phyloP scores from a whole-genome alignment of 2,113 vertebrate species.

The Chunga burmeisteri region DNA sequence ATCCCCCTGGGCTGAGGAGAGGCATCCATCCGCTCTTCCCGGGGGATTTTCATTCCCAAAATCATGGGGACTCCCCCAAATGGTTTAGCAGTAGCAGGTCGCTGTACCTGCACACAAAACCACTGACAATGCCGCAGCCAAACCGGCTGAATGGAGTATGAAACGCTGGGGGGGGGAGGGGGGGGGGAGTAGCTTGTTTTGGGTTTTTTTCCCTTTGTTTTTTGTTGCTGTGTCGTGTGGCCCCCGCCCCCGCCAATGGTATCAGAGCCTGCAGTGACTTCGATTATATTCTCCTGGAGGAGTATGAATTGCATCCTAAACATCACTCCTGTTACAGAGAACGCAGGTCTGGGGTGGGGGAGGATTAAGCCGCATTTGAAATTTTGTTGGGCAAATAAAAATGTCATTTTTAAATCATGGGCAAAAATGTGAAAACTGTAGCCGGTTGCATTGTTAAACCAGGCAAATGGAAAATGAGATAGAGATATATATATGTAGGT shows the following conservation, averaged over 20 bases:
- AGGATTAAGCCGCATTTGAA: background rate
- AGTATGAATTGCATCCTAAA: background rate
- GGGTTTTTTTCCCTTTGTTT: background rate
- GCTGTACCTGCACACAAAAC: background rate
- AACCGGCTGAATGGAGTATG: background rate
- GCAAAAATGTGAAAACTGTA: background rate
- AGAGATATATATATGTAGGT: background rate
- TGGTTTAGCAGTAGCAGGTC: background rate
- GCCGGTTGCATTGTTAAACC: background rate
- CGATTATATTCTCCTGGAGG: background rate
- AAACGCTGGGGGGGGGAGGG: background rate
- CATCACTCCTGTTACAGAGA: background rate
- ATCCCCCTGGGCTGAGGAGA: background rate
- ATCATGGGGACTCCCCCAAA: fast-evolving
- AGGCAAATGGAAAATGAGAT: background rate
- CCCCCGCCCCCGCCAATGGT: background rate
- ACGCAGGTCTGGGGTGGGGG: background rate
- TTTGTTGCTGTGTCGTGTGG: background rate
- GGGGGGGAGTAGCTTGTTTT: background rate
- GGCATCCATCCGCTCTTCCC: background rate
- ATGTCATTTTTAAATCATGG: background rate
- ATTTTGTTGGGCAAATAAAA: background rate
- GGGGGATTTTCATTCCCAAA: background rate
- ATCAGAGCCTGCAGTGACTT: background rate
- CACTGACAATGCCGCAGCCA: background rate